Evolutionary conservation across 2,888 invertebrate genomes (phyloP).

Genomic region (Troilus luridus): DNA sequence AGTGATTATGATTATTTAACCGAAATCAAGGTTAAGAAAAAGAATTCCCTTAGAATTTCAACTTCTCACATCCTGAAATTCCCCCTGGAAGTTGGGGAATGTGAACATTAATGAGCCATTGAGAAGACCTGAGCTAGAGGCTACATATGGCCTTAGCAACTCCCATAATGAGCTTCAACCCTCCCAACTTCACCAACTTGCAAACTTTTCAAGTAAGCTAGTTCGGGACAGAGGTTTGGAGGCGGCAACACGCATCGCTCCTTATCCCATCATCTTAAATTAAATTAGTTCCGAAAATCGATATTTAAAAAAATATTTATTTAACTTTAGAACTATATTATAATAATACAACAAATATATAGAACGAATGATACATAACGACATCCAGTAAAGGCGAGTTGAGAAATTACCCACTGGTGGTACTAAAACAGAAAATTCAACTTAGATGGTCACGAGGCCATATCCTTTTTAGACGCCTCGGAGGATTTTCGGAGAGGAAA

Average conservation of each 20-base stretch:
- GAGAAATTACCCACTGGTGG: too few relatives aligned
- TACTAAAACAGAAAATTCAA: too few relatives aligned
- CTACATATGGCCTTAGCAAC: neutral
- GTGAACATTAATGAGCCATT: neutral
- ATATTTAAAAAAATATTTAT: neutral
- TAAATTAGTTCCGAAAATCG: neutral
- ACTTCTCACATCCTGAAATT: neutral
- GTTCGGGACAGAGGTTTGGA: neutral
- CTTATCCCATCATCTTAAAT: neutral
- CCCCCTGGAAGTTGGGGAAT: neutral
- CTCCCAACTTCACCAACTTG: neutral
- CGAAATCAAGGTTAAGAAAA: too few relatives aligned
- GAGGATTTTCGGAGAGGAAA: too few relatives aligned
- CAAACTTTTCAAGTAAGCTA: neutral
- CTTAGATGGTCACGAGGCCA: too few relatives aligned
- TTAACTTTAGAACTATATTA: too few relatives aligned
- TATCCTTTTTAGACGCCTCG: too few relatives aligned
- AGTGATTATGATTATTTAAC: too few relatives aligned
- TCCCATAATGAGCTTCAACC: neutral
- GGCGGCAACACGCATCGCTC: neutral
- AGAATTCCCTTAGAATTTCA: neutral
- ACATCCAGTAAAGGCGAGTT: too few relatives aligned
- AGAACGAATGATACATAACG: too few relatives aligned
- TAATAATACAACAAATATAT: too few relatives aligned
- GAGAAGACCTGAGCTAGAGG: neutral